Percentiles rank a stretch among this genome's conserved stretches.
These are phyloP conservation scores for Theretra japonica DNA, from an alignment of 2,888 invertebrate species.

Conservation along the genomic window DNA sequence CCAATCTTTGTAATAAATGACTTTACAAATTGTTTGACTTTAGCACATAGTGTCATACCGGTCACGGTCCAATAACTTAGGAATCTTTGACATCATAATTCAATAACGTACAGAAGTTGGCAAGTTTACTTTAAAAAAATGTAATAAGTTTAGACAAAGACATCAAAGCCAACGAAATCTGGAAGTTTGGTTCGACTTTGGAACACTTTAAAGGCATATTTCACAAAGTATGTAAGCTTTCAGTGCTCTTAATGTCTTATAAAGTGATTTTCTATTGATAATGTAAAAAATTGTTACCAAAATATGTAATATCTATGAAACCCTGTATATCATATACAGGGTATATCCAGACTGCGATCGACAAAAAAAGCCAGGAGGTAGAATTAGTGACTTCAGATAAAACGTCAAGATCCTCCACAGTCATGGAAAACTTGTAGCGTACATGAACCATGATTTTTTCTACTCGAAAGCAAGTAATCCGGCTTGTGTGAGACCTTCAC, in stretches of 20 bases:
- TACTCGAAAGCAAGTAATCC: no score
- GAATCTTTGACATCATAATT: slow-evolving; percentile 18
- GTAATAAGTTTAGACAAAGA: slow-evolving; percentile 24
- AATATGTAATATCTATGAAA: no score
- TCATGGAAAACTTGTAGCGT: no score
- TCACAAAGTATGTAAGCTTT: not conserved
- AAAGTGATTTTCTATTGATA: no score
- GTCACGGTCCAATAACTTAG: slow-evolving; percentile 22
- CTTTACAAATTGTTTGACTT: slow-evolving; percentile 24
- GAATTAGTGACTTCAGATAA: no score
- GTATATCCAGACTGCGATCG: no score
- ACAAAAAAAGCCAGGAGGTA: no score
- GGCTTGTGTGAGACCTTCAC: no score
- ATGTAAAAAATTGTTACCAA: no score
- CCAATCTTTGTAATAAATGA: slow-evolving; percentile 11
- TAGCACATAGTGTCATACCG: slow-evolving; percentile 11
- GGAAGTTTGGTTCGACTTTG: not conserved
- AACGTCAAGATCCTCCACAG: no score
- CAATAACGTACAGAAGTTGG: slow-evolving; percentile 20
- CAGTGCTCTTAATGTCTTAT: not conserved
- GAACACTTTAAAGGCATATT: not conserved
- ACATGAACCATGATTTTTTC: no score
- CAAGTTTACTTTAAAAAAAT: slow-evolving; percentile 19
- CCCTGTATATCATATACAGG: no score
- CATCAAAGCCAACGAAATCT: slow-evolving; percentile 2